A percentile compares a stretch with the other conserved stretches of the same genome.
phyloP scores from a whole-genome alignment of 2,113 vertebrate genomes.

The Siniperca chuatsi region DNA sequence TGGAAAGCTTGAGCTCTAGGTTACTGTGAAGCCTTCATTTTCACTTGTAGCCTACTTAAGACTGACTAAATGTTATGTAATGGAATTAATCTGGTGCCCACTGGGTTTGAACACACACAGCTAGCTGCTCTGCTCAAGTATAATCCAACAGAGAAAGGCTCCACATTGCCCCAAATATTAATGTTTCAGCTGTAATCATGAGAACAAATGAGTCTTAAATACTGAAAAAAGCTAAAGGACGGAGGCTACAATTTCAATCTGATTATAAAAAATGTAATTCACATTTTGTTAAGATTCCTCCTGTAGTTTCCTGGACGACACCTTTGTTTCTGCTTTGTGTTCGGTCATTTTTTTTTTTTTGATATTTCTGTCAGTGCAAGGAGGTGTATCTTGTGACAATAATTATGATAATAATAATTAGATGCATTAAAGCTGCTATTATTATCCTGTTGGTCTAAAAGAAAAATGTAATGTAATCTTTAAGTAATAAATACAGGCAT shows the following conservation, averaged over 20 bases:
- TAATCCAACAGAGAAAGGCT: neutral
- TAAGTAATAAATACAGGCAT: too few species aligned
- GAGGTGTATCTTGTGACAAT: too few species aligned
- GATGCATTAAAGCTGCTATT: neutral
- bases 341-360: too few species aligned
- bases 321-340: neutral
- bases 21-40: conserved; percentile 49
- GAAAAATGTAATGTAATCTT: too few species aligned
- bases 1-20: conserved; percentile 31
- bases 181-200: conserved; percentile 10
- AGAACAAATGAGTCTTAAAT: conserved; percentile 12
- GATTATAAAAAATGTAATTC: neutral
- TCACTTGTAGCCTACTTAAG: conserved; percentile 43
- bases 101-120: conserved; percentile 16
- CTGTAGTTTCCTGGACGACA: neutral
- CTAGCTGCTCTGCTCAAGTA: conserved; percentile 12
- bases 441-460: neutral
- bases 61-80: conserved; percentile 63
- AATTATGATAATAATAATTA: too few species aligned
- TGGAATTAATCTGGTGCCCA: conserved; percentile 48
- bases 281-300: neutral
- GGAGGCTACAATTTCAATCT: neutral
- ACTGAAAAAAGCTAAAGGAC: neutral
- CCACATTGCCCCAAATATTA: neutral
- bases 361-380: too few species aligned